Conservation (phyloP, 2,888 invertebrate species). For the Tipula helvola region DNA sequence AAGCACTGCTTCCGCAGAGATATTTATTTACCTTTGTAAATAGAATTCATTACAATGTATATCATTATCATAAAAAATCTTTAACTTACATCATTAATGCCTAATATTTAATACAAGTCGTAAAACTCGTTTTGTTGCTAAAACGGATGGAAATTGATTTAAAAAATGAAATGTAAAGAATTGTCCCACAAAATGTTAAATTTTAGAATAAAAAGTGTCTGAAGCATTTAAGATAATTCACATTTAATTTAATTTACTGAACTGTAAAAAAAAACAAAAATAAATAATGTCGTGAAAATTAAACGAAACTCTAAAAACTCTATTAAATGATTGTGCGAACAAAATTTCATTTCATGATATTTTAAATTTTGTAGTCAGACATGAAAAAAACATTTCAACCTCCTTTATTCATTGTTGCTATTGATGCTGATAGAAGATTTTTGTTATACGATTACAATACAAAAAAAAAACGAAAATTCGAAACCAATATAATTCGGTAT, state of each 20-base stretch:
- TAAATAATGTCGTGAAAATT: neutral
- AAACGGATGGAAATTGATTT: no score
- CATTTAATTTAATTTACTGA: neutral
- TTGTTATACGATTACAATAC: neutral
- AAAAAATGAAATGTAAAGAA: no score
- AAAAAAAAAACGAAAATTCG: neutral
- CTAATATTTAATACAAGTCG: no score
- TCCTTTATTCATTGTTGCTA: neutral
- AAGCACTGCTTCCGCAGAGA: no score
- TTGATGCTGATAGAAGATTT: neutral
- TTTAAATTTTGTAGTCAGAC: neutral
- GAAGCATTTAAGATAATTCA: no score
- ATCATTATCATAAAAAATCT: no score
- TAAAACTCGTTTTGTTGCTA: no score
- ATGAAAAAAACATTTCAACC: neutral
- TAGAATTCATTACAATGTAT: no score
- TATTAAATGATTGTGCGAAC: neutral
- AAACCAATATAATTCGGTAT: neutral
- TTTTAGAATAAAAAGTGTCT: no score
- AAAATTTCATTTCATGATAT: neutral
- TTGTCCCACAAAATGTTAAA: no score
- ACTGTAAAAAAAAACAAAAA: neutral
- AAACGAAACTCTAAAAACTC: neutral
- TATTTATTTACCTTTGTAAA: no score
- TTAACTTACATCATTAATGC: no score